Conservation (phyloP, 2,113 vertebrate genomes). For the Okapia johnstoni region DNA sequence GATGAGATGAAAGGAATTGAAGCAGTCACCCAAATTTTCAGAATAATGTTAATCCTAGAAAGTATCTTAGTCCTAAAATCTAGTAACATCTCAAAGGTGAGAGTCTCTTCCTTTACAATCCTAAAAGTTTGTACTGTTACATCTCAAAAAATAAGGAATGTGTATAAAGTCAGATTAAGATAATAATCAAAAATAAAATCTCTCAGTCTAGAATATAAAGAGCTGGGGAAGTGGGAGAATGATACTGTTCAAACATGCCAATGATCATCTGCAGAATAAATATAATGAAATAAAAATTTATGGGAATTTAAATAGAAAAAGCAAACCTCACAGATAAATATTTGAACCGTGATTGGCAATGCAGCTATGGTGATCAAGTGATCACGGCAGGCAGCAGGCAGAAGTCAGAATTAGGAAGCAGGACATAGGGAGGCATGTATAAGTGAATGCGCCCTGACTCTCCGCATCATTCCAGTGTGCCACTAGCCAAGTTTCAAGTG, state of each 20-base stretch:
- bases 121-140: not conserved
- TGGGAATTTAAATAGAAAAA: not conserved
- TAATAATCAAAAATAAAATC: not conserved
- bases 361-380: not conserved
- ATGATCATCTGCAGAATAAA: not conserved
- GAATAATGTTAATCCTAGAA: slow-evolving; percentile 29
- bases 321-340: not conserved
- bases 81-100: not conserved
- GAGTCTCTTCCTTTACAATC: not conserved
- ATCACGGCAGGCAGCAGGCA: not conserved
- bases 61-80: slow-evolving; percentile 37
- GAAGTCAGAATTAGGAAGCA: not conserved
- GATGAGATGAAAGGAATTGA: not conserved
- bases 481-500: not conserved
- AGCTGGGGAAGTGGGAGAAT: not conserved
- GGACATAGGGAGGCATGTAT: not conserved
- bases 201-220: not conserved
- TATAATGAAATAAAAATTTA: not conserved
- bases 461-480: not conserved
- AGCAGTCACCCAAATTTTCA: not conserved
- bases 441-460: not conserved
- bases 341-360: not conserved
- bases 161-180: slow-evolving; percentile 5
- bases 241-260: not conserved
- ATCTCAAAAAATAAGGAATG: slow-evolving; percentile 12